phyloP scores from a whole-genome alignment of 1,140 invertebrate species.

The Callitettix versicolor region DNA sequence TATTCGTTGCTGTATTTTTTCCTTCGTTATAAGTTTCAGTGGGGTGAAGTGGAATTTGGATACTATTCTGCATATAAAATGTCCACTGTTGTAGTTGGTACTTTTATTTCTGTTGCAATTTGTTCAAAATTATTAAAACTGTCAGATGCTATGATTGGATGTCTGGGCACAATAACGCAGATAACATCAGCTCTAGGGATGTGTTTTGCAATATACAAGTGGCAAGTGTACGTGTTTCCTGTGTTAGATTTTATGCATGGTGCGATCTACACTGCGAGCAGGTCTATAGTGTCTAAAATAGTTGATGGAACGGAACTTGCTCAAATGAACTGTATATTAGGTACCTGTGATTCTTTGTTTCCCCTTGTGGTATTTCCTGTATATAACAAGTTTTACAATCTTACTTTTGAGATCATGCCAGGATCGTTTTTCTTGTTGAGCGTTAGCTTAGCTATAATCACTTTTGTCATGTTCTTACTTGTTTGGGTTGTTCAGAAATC shows the following conservation, averaged over 20 bases:
- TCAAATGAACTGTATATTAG: conserved; percentile 8
- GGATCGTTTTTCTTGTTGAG: conserved; percentile 21
- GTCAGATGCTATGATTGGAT: conserved; percentile 21
- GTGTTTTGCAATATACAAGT: conserved; percentile 4
- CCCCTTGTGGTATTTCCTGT: conserved; percentile 21
- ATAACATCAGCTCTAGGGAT: conserved; percentile 14
- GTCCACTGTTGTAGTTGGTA: conserved; percentile 18
- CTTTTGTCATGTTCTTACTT: conserved; percentile 16
- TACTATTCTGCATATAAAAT: conserved; percentile 23
- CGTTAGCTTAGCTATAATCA: conserved; percentile 12
- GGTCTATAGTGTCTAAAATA: conserved; percentile 22
- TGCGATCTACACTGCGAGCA: conserved; percentile 15
- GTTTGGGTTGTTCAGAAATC: too few relatives aligned
- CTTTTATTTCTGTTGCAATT: conserved; percentile 19
- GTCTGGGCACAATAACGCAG: conserved; percentile 18
- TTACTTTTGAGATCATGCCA: conserved; percentile 17
- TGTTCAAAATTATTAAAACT: conserved; percentile 16
- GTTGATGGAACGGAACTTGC: conserved; percentile 20
- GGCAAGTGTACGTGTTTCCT: conserved; percentile 20
- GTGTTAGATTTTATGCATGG: conserved; percentile 21
- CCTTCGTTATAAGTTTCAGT: conserved; percentile 23
- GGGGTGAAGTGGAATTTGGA: conserved; percentile 23
- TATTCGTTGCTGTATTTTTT: conserved; percentile 24
- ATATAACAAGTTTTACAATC: conserved; percentile 20
- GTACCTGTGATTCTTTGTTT: conserved; percentile 17